These are phyloP conservation scores for Stegostoma tigrinum DNA, from an alignment of 2,113 vertebrate species.

Conservation along the genomic window DNA sequence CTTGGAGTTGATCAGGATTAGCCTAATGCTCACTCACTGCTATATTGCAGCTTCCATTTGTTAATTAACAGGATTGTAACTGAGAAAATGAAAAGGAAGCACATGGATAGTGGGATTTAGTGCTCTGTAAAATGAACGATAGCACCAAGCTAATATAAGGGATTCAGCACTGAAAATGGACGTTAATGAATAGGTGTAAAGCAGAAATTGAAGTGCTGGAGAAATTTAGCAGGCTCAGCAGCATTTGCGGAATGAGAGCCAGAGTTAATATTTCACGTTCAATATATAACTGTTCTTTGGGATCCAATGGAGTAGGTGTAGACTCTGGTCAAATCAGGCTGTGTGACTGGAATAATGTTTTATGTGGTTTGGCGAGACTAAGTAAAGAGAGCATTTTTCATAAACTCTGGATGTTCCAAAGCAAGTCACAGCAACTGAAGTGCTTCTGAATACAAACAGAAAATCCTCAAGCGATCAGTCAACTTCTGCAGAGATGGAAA, in stretches of 20 bases:
- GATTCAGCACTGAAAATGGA: neutral
- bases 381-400: neutral
- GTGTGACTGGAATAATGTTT: neutral
- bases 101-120: neutral
- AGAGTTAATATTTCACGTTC: no score
- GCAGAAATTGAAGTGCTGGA: no score
- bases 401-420: no score
- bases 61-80: neutral
- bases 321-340: neutral
- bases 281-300: no score
- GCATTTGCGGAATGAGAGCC: no score
- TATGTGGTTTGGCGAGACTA: neutral
- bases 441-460: no score
- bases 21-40: neutral
- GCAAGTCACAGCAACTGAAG: no score
- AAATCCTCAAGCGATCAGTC: no score
- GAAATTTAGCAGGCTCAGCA: no score
- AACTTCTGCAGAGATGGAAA: no score
- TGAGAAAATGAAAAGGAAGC: neutral
- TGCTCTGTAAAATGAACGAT: neutral
- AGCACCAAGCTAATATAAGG: neutral
- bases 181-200: neutral
- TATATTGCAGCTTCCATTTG: neutral
- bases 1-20: neutral
- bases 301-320: neutral